Base-by-base conservation (phyloP, 2,113 vertebrate species). In the Montifringilla adamsi region DNA sequence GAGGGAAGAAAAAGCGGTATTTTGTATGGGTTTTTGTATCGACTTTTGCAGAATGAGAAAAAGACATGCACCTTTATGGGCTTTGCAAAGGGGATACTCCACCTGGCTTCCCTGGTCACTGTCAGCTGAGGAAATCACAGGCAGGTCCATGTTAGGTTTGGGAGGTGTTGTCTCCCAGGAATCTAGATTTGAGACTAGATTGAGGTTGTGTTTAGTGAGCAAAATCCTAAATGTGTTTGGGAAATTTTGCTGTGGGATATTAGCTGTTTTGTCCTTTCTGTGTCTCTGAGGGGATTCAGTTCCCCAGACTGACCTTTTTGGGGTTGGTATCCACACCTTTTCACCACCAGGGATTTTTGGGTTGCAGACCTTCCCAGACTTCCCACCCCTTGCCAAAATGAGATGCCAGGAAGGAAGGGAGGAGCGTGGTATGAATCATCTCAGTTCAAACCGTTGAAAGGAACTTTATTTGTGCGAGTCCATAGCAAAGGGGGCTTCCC, bases 321-420 rank as follows among this genome's bases (percentile, higher is more conserved):
- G 27, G 24, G 6, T 46, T 23, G 35, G 3, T 49, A 2, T 46
- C 70, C 21, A 1, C 22, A 73, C 46, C 17, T 84, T 5, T 44
- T 35, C 41, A 15, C 37, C 79, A 80, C 26, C 16, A 47, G 68
- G 75, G 82, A 18, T 53, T 84, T 94, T 62, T 9, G 37, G 44
- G 58, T 68, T 55, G 88, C 2, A 23, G 35, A 62, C 39, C 70
- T 56, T 62, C 62, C 74, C 78, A 46, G 53, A 74, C 35, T 72
- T 79, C 31, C 66, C 60, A 31, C 62, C 81, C 46, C 24, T 53
- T 47, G 43, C 62, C 0, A 6, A 90, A 90, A 67, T 16, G 59
- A 94, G 76, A 46, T 85, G 78, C 55, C 87, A 82, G 80, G 77
- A 85, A 78, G 82, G 69, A 52, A 87, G 64, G 79, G 82, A 85